A percentile compares a stretch with the other conserved stretches of the same genome.
phyloP scores from a whole-genome alignment of 2,113 vertebrate species.

The Ptyas mucosa region DNA sequence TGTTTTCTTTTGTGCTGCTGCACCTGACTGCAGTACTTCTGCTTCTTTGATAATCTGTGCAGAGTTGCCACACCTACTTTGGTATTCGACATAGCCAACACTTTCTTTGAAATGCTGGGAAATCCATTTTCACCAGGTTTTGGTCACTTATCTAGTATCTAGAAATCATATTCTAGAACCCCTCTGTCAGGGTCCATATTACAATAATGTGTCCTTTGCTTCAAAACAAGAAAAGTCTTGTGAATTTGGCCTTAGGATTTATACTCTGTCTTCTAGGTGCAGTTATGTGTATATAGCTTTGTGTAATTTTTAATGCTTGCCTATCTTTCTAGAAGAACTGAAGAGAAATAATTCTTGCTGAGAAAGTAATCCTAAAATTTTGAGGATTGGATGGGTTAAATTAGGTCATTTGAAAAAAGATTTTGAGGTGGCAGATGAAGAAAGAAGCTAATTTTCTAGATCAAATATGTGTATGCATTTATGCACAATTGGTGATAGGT shows the following conservation, averaged over 20 bases:
- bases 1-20: constrained; percentile 1
- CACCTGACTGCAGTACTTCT: constrained; percentile 42
- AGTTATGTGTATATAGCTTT: neutral
- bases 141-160: rapidly evolving
- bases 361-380: neutral
- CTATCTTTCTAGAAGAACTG: neutral
- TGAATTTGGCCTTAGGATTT: neutral
- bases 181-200: neutral
- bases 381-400: neutral
- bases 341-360: neutral
- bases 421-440: neutral
- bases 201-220: neutral
- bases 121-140: neutral
- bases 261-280: neutral
- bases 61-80: constrained; percentile 48
- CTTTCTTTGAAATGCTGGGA: neutral
- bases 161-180: neutral
- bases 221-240: neutral
- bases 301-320: neutral
- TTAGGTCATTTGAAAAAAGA: neutral
- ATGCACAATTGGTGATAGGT: neutral
- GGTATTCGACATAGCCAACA: neutral
- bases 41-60: neutral
- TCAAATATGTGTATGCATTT: neutral
- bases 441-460: neutral